Percentiles rank a stretch among this genome's conserved stretches.
phyloP scores from a whole-genome alignment of 2,797 vertebrate genomes.

The Clarias pachynema region DNA sequence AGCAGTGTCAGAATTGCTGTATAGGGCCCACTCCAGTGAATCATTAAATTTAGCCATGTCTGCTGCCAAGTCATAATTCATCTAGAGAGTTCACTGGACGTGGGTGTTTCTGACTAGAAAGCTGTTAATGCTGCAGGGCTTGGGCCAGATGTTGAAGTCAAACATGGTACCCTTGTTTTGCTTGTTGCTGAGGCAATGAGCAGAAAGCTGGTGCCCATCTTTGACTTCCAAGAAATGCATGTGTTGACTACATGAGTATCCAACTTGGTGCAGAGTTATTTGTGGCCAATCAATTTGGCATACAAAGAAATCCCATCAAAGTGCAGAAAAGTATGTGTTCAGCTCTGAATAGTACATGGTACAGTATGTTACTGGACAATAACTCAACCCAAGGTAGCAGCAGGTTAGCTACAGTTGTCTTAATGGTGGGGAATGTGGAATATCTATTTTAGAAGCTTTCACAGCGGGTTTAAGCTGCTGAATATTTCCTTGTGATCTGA shows the following conservation, averaged over 20 bases:
- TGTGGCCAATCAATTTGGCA: background rate
- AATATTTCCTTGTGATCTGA: background rate
- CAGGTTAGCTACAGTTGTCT: background rate
- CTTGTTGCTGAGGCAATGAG: background rate
- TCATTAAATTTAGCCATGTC: constrained; percentile 16
- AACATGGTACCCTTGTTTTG: background rate
- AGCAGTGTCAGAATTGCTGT: constrained; percentile 27
- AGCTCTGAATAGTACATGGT: background rate
- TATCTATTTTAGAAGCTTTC: constrained; percentile 8
- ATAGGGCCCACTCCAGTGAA: constrained; percentile 16
- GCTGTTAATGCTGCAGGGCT: constrained; percentile 6
- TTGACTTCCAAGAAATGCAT: background rate
- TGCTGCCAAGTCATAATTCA: constrained; percentile 30
- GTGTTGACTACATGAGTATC: background rate
- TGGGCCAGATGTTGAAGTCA: background rate
- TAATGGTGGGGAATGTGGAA: constrained; percentile 3
- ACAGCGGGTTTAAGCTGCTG: background rate
- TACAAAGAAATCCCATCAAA: background rate
- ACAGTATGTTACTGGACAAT: background rate
- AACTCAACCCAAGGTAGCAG: background rate
- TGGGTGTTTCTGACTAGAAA: constrained; percentile 16
- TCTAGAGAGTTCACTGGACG: constrained; percentile 20
- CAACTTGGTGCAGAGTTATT: background rate
- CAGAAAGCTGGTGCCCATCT: background rate
- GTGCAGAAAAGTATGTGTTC: background rate